A percentile compares a stretch with the other conserved stretches of the same genome.
Conservation (phyloP, 1,140 invertebrate species). For the Pseudomyrmex dendroicus region DNA sequence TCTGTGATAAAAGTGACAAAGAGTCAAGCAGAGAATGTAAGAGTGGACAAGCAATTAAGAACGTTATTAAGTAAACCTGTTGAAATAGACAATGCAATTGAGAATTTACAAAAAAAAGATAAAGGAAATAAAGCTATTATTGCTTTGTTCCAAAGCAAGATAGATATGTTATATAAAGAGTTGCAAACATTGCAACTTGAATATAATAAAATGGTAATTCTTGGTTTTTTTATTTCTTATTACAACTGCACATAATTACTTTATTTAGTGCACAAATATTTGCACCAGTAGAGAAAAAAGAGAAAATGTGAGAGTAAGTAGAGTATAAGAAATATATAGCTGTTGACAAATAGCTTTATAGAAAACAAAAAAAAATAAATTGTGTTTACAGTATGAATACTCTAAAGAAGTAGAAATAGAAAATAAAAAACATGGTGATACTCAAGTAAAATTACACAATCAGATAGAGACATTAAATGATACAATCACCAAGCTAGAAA, state of each 20-base stretch:
- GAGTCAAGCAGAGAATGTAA: not conserved
- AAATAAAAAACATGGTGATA: constrained; percentile 79
- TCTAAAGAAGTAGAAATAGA: constrained; percentile 82
- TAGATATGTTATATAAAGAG: constrained; percentile 82
- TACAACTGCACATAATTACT: not conserved
- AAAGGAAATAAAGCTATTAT: constrained; percentile 53
- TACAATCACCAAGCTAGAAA: constrained; percentile 82
- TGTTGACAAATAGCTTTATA: not conserved
- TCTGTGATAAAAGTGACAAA: not conserved
- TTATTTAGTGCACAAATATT: not conserved
- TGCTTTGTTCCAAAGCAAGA: constrained; percentile 81
- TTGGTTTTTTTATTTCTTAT: not conserved
- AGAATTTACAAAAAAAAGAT: constrained; percentile 15
- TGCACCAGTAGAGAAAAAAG: not conserved
- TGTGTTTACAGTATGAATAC: constrained; percentile 76
- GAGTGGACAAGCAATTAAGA: constrained; percentile 5
- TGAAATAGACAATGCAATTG: constrained; percentile 5
- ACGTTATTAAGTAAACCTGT: not conserved
- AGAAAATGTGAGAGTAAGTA: no score
- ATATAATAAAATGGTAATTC: constrained; percentile 81
- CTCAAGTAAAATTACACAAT: constrained; percentile 82
- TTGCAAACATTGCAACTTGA: constrained; percentile 79
- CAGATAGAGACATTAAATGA: constrained; percentile 78
- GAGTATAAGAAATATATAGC: not conserved
- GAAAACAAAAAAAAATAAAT: not conserved